Evolutionary conservation across 1,140 invertebrate genomes (phyloP), one percentile per base, ranked within the genome.

Genomic region (Bombus waltoni): DNA sequence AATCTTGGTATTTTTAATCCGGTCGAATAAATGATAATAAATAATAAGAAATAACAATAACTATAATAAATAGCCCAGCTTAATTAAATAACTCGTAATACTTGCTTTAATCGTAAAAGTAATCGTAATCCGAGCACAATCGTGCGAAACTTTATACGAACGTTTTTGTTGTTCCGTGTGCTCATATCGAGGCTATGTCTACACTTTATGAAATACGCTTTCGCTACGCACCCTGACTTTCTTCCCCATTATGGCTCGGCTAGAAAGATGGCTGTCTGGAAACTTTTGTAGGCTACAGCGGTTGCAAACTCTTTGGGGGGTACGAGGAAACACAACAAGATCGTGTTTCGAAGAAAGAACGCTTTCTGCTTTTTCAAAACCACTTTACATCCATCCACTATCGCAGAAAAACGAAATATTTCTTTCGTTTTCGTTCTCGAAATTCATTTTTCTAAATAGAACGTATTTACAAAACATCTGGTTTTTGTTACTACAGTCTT

Each of bases 271-370:
- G 32, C 25, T 53, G 78, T 80, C 65, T 70, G 65, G 28, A 70
- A 80, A 80, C 65, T 80, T 80, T 70, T 53, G 25, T 70, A n/a
- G 65, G 44, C 32, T 44, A 70, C 5, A 22, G 32, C 28, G 11
- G 77, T 38, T 1, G 25, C 28, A 42, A 66, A 47, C 65, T 68
- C 47, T 10, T 13, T 8, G 65, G 11, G 11, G 11, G 8, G 28
- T 38, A 32, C 32, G 13, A 57, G n/a, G 8, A 47, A 53, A 74
- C n/a, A 4, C 11, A 22, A 47, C n/a, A 38, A 15, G 32, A 75
- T 57, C 44, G 47, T 13, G 9, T 8, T n/a, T 74, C n/a, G 8
- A 25, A 74, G 73, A 53, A 75, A 72, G 25, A 8, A 75, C 1
- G 13, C 18, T 35, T 74, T 53, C 25, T 22, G 32, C 9, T 25